Conservation (phyloP, 2,888 invertebrate genomes). For the Idaea aversata region DNA sequence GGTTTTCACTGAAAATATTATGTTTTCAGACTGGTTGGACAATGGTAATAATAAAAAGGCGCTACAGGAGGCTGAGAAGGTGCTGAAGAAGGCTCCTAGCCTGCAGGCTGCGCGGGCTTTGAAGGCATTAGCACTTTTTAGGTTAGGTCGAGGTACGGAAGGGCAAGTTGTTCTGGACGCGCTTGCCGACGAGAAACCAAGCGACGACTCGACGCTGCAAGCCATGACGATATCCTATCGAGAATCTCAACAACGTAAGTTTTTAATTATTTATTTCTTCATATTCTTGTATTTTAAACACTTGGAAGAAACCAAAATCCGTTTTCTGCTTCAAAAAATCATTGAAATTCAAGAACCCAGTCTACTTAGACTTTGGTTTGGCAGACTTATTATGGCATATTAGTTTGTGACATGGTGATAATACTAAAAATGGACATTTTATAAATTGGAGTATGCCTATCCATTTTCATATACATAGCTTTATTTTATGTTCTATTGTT, state of each 20-base stretch:
- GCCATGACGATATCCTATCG: constrained; percentile 97
- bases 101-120: constrained; percentile 95
- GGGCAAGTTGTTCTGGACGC: constrained; percentile 87
- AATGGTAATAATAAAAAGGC: constrained; percentile 98
- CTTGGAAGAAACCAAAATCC: too few species aligned
- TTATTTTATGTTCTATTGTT: too few species aligned
- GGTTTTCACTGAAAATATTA: constrained; percentile 34
- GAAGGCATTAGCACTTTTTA: constrained; percentile 93
- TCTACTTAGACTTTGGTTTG: background rate
- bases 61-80: constrained; percentile 97
- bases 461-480: background rate
- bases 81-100: constrained; percentile 94
- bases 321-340: too few species aligned
- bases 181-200: constrained; percentile 88
- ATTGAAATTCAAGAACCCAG: too few species aligned
- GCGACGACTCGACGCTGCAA: constrained; percentile 96
- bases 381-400: background rate
- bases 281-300: too few species aligned
- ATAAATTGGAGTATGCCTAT: background rate
- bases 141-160: constrained; percentile 92
- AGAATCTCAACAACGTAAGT: constrained; percentile 94
- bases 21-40: constrained; percentile 92
- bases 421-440: background rate
- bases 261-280: background rate
- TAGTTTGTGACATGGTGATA: background rate